These are phyloP conservation scores for Drosophila nr. fundita DNA, from an alignment of 2,888 invertebrate species.

Conservation along the genomic window DNA sequence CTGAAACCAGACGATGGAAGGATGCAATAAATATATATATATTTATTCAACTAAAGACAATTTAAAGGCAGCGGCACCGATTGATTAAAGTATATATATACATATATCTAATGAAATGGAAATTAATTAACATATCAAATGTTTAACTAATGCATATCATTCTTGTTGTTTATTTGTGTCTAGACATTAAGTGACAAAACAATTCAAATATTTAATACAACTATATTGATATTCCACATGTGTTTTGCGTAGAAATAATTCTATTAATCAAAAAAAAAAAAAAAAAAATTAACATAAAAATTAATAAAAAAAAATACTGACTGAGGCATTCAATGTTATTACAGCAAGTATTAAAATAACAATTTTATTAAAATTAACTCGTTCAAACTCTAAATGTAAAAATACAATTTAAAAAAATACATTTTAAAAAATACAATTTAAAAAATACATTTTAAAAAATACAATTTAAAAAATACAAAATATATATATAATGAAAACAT, in stretches of 20 bases:
- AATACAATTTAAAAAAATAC: slow-evolving; percentile 23
- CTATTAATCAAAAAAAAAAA: slow-evolving; percentile 10
- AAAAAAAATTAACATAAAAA: slow-evolving; percentile 1
- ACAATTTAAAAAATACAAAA: slow-evolving; percentile 13
- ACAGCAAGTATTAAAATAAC: slow-evolving; percentile 57
- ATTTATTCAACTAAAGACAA: slow-evolving; percentile 19
- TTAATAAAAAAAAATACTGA: slow-evolving; percentile 68
- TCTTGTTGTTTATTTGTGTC: slow-evolving; percentile 43
- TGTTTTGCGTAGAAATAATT: slow-evolving; percentile 57
- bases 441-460: slow-evolving; percentile 34
- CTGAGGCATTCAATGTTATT: slow-evolving; percentile 81
- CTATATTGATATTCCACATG: slow-evolving; percentile 31
- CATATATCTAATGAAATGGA: slow-evolving; percentile 24
- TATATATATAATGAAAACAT: slow-evolving; percentile 13
- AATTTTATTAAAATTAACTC: slow-evolving; percentile 55
- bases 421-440: not conserved
- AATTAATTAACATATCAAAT: slow-evolving; percentile 59
- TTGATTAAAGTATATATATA: slow-evolving; percentile 23
- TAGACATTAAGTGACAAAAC: slow-evolving; percentile 2
- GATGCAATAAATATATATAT: not conserved
- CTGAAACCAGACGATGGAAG: slow-evolving; percentile 18
- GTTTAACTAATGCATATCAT: slow-evolving; percentile 65
- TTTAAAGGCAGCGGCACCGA: slow-evolving; percentile 32
- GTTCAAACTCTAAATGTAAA: slow-evolving; percentile 49
- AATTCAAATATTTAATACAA: slow-evolving; percentile 22